Evolutionary conservation across 2,888 invertebrate species (phyloP), one percentile per base, ranked within the genome.

Genomic region (Microplitis deprimator): DNA sequence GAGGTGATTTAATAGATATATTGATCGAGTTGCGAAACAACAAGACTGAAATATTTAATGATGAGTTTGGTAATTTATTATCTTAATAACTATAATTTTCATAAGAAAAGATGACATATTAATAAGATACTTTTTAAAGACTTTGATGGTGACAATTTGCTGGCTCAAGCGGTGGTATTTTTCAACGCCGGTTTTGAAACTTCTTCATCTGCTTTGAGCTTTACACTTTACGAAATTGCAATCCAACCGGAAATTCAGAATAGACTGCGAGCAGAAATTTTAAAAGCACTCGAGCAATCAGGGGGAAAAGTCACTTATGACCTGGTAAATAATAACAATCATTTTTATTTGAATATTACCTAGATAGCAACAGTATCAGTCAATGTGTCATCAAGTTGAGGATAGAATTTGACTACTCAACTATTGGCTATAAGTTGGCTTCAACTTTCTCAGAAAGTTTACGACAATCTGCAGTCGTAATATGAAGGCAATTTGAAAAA

Each of bases 1-100:
- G 91, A 29, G 87, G 89, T 65, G 90, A 91, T 61, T 87, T 92
- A 0, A 89, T 92, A 38, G 92, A 92, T 80, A 81, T 91, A 4
- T 82, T 92, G 8, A 85, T 92, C 59, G 87, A 89, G 1, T 77
- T 92, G 40, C 85, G 88, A 1, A 83, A 84, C 39, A 77, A 69
- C 0, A 77, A 79, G 39, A 61, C 7, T 4, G 10, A 73, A 7
- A 62, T 16, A 17, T n/a, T 79, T 0, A 80, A 75, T 20, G 41
- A 73, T 40, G 74, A 78, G 50, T 81, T 82, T 50, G 82, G 82
- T 82, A 80, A 69, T 40, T 16, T 29, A 29, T 29, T 29, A 29
- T 20, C 20, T 20, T 20, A 20, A 17, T 17, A 17, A 20, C 20
- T 20, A 20, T 20, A 20, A 20, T 20, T 1, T 20, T 20, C 20